Conservation (phyloP, 2,888 invertebrate species). For the Cosmopolites sordidus region DNA sequence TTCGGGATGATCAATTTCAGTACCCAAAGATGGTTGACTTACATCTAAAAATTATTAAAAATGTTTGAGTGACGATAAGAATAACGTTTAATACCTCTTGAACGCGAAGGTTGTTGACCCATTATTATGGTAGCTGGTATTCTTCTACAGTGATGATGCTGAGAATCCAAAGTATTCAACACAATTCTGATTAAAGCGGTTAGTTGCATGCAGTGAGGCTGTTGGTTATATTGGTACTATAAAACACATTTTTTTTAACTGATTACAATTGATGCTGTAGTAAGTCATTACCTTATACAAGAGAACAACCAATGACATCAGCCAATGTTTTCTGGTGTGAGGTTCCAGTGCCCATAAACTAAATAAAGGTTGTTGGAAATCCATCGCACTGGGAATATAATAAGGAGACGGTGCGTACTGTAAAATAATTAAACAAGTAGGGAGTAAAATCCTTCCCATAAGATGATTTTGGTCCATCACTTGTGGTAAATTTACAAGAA, state of each 20-base stretch:
- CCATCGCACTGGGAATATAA: conserved; percentile 50
- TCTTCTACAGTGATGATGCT: conserved; percentile 85
- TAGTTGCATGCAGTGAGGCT: conserved; percentile 65
- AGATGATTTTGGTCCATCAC: conserved; percentile 93
- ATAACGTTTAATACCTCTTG: conserved; percentile 55
- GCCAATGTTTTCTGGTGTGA: conserved; percentile 85
- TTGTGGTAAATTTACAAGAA: conserved; percentile 88
- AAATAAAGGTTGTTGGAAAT: conserved; percentile 67
- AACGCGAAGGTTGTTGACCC: conserved; percentile 63
- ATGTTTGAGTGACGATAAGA: neutral
- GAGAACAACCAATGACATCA: conserved; percentile 86
- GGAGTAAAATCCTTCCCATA: conserved; percentile 85
- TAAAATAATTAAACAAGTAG: conserved; percentile 75
- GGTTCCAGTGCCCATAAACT: conserved; percentile 86
- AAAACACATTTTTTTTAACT: conserved; percentile 6
- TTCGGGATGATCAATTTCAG: conserved; percentile 59
- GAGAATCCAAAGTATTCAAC: conserved; percentile 85
- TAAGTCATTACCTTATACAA: conserved; percentile 89
- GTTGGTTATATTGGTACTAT: conserved; percentile 72
- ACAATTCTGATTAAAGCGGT: conserved; percentile 83
- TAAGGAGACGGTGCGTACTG: conserved; percentile 81
- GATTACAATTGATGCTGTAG: neutral
- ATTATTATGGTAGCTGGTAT: conserved; percentile 76
- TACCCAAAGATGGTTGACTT: conserved; percentile 71
- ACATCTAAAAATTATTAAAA: conserved; percentile 53